These are phyloP conservation scores for Microtus pennsylvanicus DNA, from an alignment of 2,113 vertebrate genomes.

Conservation along the genomic window DNA sequence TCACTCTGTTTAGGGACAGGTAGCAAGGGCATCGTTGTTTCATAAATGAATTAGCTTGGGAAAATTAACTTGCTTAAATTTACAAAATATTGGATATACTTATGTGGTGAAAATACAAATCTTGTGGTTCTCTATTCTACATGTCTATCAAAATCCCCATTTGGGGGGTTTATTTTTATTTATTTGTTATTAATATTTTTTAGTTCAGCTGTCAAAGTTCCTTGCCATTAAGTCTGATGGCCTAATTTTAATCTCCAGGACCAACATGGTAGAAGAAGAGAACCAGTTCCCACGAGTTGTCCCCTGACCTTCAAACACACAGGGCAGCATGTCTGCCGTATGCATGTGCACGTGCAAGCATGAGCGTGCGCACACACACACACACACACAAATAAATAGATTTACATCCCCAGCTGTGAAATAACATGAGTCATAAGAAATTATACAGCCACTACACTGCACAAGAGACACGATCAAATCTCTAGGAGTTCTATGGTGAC, in stretches of 20 bases:
- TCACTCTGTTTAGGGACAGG: neutral
- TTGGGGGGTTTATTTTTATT: neutral
- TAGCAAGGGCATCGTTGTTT: neutral
- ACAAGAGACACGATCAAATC: neutral
- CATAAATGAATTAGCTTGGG: neutral
- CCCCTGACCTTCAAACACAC: neutral
- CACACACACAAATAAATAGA: neutral
- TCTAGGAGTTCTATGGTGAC: neutral
- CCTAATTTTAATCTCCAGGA: neutral
- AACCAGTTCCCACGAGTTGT: neutral
- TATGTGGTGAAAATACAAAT: neutral
- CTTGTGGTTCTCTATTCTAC: neutral
- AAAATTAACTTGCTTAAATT: neutral
- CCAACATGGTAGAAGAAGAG: no score
- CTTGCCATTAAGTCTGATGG: neutral
- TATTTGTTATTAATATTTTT: neutral
- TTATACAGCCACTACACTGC: neutral
- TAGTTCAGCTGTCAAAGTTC: neutral
- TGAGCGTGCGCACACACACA: accelerated
- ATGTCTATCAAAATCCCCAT: neutral
- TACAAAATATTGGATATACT: neutral
- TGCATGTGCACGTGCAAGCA: accelerated
- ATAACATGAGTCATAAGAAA: neutral
- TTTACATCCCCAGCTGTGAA: neutral
- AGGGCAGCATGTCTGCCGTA: no score